Evolutionary conservation across 2,113 vertebrate species (phyloP).

Genomic region (Cygnus atratus): DNA sequence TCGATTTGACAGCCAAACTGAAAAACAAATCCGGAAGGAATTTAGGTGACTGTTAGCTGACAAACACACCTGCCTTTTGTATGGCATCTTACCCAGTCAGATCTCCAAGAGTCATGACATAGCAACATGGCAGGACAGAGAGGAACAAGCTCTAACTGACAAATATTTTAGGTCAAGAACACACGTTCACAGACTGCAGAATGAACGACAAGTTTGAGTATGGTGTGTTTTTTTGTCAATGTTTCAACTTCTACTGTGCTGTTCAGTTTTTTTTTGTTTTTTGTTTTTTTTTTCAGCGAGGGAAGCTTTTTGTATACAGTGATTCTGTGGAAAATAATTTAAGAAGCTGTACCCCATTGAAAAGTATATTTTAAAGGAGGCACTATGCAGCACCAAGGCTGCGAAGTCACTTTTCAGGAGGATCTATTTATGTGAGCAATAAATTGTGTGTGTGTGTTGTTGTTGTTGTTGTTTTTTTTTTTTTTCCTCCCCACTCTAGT

Average conservation of each 20-base stretch:
- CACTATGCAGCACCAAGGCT: not conserved
- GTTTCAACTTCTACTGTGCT: accelerated
- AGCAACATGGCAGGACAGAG: not conserved
- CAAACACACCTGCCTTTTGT: not conserved
- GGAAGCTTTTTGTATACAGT: not conserved
- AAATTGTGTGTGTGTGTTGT: not conserved
- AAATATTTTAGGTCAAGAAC: not conserved
- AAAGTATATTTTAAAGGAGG: not conserved
- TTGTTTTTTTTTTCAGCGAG: not conserved
- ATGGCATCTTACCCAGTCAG: not conserved
- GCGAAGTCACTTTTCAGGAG: not conserved
- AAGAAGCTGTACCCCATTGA: not conserved
- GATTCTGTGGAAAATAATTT: not conserved
- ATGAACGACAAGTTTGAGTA: not conserved
- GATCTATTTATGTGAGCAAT: not conserved
- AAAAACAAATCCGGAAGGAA: not conserved
- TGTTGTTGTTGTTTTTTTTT: too few species aligned
- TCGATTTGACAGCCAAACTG: not conserved
- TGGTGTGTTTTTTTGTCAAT: not conserved
- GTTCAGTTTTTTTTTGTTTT: not conserved
- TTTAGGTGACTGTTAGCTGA: not conserved
- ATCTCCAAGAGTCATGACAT: not conserved
- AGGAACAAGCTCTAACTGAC: not conserved
- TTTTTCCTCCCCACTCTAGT: not conserved
- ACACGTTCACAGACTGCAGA: not conserved